phyloP scores from a whole-genome alignment of 1,140 invertebrate species.

The Caenorhabditis remanei region DNA sequence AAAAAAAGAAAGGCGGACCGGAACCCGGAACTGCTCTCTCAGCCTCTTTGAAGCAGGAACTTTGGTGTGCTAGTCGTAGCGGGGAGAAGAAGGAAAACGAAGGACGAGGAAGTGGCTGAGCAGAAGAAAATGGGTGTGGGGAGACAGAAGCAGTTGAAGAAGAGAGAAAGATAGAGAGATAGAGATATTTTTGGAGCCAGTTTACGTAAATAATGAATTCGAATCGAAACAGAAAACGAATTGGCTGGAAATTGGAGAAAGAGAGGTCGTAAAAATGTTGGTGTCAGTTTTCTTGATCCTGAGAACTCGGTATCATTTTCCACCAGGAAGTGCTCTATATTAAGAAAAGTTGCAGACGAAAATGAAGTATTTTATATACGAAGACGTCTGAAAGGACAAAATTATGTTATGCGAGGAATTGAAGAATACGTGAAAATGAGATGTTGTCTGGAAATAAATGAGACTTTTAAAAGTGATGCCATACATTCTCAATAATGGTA shows the following conservation, averaged over 20 bases:
- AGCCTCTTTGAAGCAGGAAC: neutral
- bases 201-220: slow-evolving; percentile 31
- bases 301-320: too few relatives aligned
- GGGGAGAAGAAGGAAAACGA: neutral
- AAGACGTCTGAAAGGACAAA: neutral
- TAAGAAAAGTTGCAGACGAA: neutral
- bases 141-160: neutral
- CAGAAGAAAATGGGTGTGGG: neutral
- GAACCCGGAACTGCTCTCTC: slow-evolving; percentile 43
- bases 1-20: slow-evolving; percentile 21
- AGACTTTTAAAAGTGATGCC: too few relatives aligned
- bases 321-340: too few relatives aligned
- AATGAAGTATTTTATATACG: neutral
- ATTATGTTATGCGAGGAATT: neutral
- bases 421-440: neutral
- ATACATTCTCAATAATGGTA: too few relatives aligned
- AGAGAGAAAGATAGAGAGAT: neutral
- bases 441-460: too few relatives aligned
- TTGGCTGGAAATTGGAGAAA: neutral
- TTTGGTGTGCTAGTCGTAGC: slow-evolving; percentile 31
- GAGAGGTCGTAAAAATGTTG: neutral
- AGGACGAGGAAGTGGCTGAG: slow-evolving; percentile 33
- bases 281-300: too few relatives aligned
- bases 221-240: neutral
- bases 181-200: neutral